Evolutionary conservation across 2,113 vertebrate genomes (phyloP).

Genomic region (Gymnorhina tibicen): DNA sequence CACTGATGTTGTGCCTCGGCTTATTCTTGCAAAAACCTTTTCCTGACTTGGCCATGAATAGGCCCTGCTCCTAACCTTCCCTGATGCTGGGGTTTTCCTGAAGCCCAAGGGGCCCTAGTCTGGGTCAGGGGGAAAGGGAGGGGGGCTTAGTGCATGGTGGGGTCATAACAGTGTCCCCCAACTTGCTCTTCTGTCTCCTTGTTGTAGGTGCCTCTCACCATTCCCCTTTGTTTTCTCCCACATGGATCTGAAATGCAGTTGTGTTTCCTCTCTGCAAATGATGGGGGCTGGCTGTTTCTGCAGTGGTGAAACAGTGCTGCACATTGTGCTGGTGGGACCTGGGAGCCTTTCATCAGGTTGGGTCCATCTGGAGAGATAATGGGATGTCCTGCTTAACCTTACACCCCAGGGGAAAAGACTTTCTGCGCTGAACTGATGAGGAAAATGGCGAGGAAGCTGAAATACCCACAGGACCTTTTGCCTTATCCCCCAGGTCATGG

Average conservation of each 20-base stretch:
- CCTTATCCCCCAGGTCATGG: not conserved
- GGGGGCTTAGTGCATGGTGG: rapidly evolving
- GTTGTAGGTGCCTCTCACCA: not conserved
- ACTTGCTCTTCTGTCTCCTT: not conserved
- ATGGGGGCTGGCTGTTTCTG: rapidly evolving
- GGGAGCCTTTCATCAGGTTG: not conserved
- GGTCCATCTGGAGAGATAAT: not conserved
- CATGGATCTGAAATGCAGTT: not conserved
- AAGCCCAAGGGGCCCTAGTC: not conserved
- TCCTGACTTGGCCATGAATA: not conserved
- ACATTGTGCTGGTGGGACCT: not conserved
- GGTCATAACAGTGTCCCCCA: not conserved
- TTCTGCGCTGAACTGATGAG: not conserved
- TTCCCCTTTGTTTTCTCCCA: not conserved
- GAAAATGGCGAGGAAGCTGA: not conserved
- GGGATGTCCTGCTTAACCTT: not conserved
- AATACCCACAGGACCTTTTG: not conserved
- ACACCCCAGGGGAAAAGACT: not conserved
- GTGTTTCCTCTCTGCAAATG: not conserved
- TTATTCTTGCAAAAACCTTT: not conserved
- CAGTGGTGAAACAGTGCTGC: not conserved
- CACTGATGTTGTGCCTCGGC: not conserved
- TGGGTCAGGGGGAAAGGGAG: not conserved
- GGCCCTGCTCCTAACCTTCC: not conserved
- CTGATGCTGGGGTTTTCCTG: not conserved